phyloP scores from a whole-genome alignment of 2,113 vertebrate species.

The Pedetes capensis region DNA sequence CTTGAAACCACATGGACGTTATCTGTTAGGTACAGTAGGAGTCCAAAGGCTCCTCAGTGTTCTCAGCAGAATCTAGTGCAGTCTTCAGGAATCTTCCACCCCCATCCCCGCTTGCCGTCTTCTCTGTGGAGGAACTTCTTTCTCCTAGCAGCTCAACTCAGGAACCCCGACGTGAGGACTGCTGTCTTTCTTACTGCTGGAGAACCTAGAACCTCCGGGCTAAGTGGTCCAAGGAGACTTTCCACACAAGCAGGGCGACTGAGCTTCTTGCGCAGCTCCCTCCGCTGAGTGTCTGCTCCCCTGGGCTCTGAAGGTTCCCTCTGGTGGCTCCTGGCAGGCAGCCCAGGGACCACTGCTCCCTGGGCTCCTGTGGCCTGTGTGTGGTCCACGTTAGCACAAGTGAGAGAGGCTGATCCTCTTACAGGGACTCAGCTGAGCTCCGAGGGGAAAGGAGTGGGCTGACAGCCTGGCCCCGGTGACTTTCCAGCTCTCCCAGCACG shows the following conservation, averaged over 20 bases:
- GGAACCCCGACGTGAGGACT: not conserved
- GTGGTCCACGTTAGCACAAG: conserved; percentile 54
- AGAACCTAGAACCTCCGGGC: not conserved
- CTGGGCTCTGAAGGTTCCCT: not conserved
- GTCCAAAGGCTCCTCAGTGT: not conserved
- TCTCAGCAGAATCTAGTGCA: not conserved
- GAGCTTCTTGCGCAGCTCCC: not conserved
- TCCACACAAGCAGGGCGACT: too few relatives aligned
- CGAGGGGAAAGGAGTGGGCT: not conserved
- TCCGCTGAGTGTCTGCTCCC: accelerated
- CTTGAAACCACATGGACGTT: not conserved
- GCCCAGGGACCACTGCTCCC: not conserved
- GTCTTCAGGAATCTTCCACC: not conserved
- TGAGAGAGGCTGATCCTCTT: conserved; percentile 8
- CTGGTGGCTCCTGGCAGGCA: not conserved
- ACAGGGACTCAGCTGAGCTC: not conserved
- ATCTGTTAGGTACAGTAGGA: not conserved
- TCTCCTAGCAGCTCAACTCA: not conserved
- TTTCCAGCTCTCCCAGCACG: not conserved
- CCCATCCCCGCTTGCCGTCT: not conserved
- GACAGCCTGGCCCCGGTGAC: not conserved
- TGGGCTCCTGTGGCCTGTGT: not conserved
- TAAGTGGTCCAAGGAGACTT: not conserved
- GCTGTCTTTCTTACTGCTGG: accelerated
- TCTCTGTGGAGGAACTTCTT: not conserved